A percentile compares a stretch with the other conserved stretches of the same genome.
Evolutionary conservation across 1,140 invertebrate species (phyloP).

Genomic region (Lamellibrachia luymesi): DNA sequence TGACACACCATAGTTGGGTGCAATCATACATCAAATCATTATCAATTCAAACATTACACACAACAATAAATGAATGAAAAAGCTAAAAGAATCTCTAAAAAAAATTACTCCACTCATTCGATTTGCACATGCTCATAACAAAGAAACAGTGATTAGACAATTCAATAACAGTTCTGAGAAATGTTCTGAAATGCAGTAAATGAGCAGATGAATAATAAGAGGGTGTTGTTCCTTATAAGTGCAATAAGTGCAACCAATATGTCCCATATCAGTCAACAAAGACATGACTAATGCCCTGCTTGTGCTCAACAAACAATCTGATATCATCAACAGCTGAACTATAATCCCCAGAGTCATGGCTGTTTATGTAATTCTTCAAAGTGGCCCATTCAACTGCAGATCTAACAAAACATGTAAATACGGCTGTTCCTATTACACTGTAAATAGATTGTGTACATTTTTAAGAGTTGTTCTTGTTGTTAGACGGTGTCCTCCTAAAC

Average conservation of each 20-base stretch:
- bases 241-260: not conserved
- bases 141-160: not conserved
- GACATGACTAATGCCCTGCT: not conserved
- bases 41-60: not conserved
- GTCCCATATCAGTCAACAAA: not conserved
- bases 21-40: not conserved
- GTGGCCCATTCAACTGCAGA: not conserved
- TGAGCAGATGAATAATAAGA: not conserved
- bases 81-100: not conserved
- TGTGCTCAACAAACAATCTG: not conserved
- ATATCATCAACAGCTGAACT: not conserved
- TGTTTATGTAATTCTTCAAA: conserved; percentile 1
- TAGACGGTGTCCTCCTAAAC: not conserved
- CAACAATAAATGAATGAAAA: not conserved
- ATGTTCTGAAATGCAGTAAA: not conserved
- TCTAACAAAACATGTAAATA: not conserved
- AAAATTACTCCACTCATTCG: not conserved
- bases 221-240: not conserved
- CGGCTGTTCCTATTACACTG: not conserved
- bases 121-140: not conserved
- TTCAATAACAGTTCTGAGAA: not conserved
- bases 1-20: not conserved
- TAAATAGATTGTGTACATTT: no score
- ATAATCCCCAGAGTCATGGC: not conserved
- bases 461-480: not conserved